Evolutionary conservation across 2,888 invertebrate genomes (phyloP), one percentile per base, ranked within the genome.

Genomic region (Graphium colonna): DNA sequence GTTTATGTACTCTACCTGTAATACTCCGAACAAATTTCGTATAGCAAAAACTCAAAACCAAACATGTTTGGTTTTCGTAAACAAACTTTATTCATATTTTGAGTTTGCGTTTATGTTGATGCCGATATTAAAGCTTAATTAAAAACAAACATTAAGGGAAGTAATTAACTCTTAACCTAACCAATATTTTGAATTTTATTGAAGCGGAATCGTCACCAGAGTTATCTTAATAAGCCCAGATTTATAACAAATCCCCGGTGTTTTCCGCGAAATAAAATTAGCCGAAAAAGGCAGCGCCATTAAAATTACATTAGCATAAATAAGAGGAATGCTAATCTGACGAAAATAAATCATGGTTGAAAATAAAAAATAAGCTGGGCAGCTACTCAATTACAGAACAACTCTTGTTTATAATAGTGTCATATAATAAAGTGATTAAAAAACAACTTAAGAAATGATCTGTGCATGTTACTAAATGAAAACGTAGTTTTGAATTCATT

Each of bases 291-390:
- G 79, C 82, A 77, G 69, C 68, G 80, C 85, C 88, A 88, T 89
- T 89, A 88, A 89, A 89, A 89, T 87, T 85, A 86, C 88, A 89
- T 89, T 89, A 89, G 86, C 88, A 89, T 88, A 88, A 89, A 88
- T 87, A 87, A 87, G 85, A 82, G 81, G 77, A 82, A 85, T 85
- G 88, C 86, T 89, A 89, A 89, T 89, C 87, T 85, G 73, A 79
- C 78, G 80, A 79, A 81, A 87, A 88, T 88, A 89, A 89, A 88
- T 88, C 85, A 85, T 75, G 70, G 69, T 52, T 68, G 71, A 80
- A 77, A 85, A 86, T 85, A 85, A 88, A 36, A 88, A 87, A 86
- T 82, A 85, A 87, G 82, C 81, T 79, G 68, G 56, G 66, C 65
- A 68, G 71, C 69, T 73, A 67, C 75, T 79, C 77, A 77, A 79